These are phyloP conservation scores for Neodon shergylaensis DNA, from an alignment of 2,113 vertebrate species.

Conservation along the genomic window DNA sequence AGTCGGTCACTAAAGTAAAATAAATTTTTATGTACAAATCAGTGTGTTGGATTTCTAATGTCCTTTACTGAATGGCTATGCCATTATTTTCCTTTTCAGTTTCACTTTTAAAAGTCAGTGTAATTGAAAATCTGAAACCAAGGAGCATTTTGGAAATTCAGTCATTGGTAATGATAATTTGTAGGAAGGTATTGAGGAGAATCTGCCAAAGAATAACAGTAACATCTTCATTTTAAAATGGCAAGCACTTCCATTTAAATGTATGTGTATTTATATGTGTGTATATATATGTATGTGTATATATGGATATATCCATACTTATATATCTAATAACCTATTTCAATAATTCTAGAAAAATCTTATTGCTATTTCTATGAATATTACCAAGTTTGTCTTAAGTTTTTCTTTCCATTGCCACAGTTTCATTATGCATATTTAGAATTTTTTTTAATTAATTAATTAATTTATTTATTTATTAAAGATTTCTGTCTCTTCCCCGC, in stretches of 20 bases:
- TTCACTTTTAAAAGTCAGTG: neutral
- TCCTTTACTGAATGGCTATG: neutral
- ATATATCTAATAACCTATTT: neutral
- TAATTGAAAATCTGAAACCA: slow-evolving; percentile 37
- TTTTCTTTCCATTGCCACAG: neutral
- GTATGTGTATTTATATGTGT: neutral
- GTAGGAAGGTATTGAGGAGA: neutral
- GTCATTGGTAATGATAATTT: neutral
- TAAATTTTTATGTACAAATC: neutral
- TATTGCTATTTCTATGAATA: neutral
- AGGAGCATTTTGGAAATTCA: neutral
- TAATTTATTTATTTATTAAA: too few species aligned
- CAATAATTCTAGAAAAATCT: neutral
- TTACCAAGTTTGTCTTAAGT: neutral
- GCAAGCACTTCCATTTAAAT: neutral
- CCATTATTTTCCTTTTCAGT: neutral
- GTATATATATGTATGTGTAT: neutral
- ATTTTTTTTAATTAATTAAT: too few species aligned
- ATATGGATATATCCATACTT: neutral
- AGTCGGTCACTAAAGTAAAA: neutral
- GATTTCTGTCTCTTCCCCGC: too few species aligned
- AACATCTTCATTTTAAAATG: neutral
- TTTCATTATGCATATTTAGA: neutral
- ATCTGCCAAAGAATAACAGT: neutral
- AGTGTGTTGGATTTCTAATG: neutral